phyloP scores from a whole-genome alignment of 1,140 invertebrate genomes.

The Cephus cinctus region DNA sequence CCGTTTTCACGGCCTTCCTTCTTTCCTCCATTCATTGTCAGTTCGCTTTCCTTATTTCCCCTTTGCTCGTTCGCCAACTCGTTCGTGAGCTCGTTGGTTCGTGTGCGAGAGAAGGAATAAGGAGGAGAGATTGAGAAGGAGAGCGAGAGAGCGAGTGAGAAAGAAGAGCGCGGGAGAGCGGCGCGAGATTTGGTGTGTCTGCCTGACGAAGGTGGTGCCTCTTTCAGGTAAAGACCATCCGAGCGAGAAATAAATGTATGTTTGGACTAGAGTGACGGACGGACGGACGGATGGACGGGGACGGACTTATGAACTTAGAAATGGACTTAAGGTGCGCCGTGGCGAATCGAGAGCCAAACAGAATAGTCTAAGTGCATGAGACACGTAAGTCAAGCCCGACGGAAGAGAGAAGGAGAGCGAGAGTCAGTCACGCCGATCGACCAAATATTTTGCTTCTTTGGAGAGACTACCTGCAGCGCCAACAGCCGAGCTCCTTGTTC shows the following conservation, averaged over 20 bases:
- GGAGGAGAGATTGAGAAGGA: not conserved
- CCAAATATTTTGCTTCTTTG: slow-evolving; percentile 27
- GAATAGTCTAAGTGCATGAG: slow-evolving; percentile 42
- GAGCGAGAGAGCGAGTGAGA: not conserved
- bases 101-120: not conserved
- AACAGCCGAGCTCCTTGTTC: no score
- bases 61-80: no score
- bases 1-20: no score
- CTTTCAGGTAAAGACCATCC: no score
- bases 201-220: no score
- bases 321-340: slow-evolving; percentile 26
- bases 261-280: slow-evolving; percentile 33
- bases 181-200: no score
- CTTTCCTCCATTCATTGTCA: no score
- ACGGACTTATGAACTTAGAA: not conserved
- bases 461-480: no score
- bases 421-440: slow-evolving; percentile 37
- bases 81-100: no score
- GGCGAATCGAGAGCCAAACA: slow-evolving; percentile 48
- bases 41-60: no score
- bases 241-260: slow-evolving; percentile 34
- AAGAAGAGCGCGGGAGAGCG: not conserved
- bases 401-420: not conserved
- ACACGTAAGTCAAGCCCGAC: slow-evolving; percentile 1
- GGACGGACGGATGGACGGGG: slow-evolving; percentile 10